Conservation (phyloP, 2,113 vertebrate genomes). For the Colistium nudipinnis region DNA sequence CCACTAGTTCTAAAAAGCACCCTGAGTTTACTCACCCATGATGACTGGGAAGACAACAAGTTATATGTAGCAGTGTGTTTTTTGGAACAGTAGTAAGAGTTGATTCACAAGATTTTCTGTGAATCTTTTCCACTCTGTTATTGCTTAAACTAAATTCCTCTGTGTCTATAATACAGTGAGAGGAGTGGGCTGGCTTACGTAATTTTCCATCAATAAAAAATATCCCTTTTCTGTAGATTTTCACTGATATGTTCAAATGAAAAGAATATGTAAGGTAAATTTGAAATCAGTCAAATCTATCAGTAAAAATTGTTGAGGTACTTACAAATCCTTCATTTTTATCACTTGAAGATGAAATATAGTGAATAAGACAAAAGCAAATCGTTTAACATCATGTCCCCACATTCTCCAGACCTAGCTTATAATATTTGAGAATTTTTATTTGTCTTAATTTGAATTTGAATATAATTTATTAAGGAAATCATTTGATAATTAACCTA, state of each 20-base stretch:
- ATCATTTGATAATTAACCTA: no score
- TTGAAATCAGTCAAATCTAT: not conserved
- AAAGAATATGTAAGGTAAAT: not conserved
- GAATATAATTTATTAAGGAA: no score
- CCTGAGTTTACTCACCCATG: not conserved
- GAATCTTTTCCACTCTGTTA: not conserved
- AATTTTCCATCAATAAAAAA: conserved; percentile 17
- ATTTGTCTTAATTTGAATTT: not conserved
- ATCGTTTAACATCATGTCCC: no score
- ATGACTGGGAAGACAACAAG: not conserved
- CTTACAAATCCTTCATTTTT: not conserved
- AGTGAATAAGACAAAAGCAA: no score
- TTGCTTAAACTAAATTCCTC: not conserved
- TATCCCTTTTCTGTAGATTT: not conserved
- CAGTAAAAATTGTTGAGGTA: not conserved
- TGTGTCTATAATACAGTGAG: not conserved
- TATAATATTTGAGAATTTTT: not conserved
- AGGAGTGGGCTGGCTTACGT: conserved; percentile 2
- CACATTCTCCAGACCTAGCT: no score
- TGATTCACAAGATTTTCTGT: conserved; percentile 2
- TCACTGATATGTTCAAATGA: not conserved
- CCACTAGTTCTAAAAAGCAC: not conserved
- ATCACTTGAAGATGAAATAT: not conserved
- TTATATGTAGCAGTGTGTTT: not conserved
- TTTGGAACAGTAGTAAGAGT: not conserved